Evolutionary conservation across 2,797 vertebrate species (phyloP).

Genomic region (Epinephelus coioides): DNA sequence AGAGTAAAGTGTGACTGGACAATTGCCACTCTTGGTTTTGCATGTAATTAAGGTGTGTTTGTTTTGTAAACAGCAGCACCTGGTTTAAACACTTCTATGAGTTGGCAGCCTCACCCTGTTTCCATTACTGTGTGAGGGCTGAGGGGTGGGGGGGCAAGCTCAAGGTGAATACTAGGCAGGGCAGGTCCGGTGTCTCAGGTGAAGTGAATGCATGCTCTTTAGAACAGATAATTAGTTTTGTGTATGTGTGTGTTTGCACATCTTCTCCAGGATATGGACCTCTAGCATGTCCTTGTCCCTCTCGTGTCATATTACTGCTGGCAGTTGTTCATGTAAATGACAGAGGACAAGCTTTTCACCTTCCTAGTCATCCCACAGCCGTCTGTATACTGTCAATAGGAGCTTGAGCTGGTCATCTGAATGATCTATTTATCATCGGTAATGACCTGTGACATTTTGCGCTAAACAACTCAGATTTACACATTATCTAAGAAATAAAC

Average conservation of each 20-base stretch:
- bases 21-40: background rate
- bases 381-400: conserved; percentile 57
- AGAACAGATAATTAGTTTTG: background rate
- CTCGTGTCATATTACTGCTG: conserved; percentile 23
- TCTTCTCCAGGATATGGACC: conserved; percentile 43
- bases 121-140: conserved; percentile 1
- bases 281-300: conserved; percentile 29
- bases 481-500: background rate
- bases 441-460: conserved; percentile 32
- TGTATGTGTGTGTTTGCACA: conserved; percentile 35
- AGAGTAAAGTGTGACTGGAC: background rate
- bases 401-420: conserved; percentile 7
- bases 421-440: background rate
- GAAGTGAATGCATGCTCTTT: conserved; percentile 19
- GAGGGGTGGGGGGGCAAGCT: background rate
- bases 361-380: conserved; percentile 12
- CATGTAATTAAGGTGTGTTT: conserved; percentile 61
- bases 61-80: conserved; percentile 58
- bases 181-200: conserved; percentile 32
- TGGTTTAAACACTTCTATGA: conserved; percentile 34
- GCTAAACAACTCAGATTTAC: conserved; percentile 13
- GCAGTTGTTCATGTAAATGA: conserved; percentile 7
- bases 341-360: conserved; percentile 21
- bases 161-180: conserved; percentile 63
- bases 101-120: conserved; percentile 18